Evolutionary conservation across 2,113 vertebrate genomes (phyloP).

Genomic region (Coryphaenoides rupestris): DNA sequence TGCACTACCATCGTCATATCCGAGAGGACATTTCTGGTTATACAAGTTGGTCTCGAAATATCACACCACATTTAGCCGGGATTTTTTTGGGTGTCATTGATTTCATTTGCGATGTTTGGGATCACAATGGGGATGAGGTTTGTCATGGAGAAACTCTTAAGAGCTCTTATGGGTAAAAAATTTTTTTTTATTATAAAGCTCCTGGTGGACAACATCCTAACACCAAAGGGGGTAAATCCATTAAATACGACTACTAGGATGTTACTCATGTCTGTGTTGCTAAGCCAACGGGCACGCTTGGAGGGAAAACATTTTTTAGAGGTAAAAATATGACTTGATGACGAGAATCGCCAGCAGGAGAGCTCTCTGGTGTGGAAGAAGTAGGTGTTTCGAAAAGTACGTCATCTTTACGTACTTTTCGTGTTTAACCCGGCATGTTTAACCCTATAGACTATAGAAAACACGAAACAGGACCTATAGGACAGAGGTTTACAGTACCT

Average conservation of each 20-base stretch:
- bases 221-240: conserved; percentile 42
- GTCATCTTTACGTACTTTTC: too few species aligned
- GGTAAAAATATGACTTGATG: conserved; percentile 58
- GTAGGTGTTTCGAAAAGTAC: conserved; percentile 4
- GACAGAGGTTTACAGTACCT: too few species aligned
- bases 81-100: too few species aligned
- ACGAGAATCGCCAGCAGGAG: conserved; percentile 49
- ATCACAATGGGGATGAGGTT: too few species aligned
- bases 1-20: too few species aligned
- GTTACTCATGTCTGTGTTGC: conserved; percentile 54
- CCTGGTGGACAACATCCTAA: conserved; percentile 48
- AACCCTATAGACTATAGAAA: too few species aligned
- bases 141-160: conserved; percentile 39
- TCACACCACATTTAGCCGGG: too few species aligned
- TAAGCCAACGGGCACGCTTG: conserved; percentile 37
- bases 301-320: conserved; percentile 28
- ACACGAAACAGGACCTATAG: too few species aligned
- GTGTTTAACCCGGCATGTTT: too few species aligned
- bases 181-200: conserved; percentile 47
- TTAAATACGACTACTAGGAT: conserved; percentile 52
- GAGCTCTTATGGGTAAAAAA: conserved; percentile 31
- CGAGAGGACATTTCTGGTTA: too few species aligned
- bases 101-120: too few species aligned
- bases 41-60: too few species aligned
- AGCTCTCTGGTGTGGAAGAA: conserved; percentile 38